Evolutionary conservation across 2,888 invertebrate genomes (phyloP), one percentile per base, ranked within the genome.

Genomic region (Synanthedon vespiformis): DNA sequence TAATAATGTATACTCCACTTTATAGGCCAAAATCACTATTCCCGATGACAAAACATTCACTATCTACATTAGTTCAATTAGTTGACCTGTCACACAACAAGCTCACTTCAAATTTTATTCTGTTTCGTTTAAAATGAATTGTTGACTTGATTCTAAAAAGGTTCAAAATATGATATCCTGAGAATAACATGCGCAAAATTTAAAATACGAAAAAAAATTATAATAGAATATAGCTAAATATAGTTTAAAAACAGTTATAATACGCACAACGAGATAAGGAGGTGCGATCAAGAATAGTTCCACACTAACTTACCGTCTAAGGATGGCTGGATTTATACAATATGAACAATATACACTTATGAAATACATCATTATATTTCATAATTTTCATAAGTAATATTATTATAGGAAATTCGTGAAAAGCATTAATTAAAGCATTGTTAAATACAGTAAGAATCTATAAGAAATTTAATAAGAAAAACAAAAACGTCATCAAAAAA

Each of bases 291-390:
- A 41, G 13, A n/a, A 34, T 10, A 40, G 13, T 51, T 59, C 75
- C 80, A 79, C 80, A 79, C 80, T 80, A 81, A 77, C 79, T 77
- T 72, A 77, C 76, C 74, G 72, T 65, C 67, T 57, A 49, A 49
- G 53, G 65, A 72, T 67, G 67, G 48, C 22, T 22, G 8, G 16
- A 12, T 41, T 22, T 34, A 50, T 40, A 34, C 14, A 53, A 52
- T 55, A 65, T 63, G 58, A 58, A 65, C 58, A 62, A 52, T 51
- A 40, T 40, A 54, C 50, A 40, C 5, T 22, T 50, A 52, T 49
- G 34, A 34, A 34, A 34, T 8, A 1, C 10, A 34, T 10, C 8
- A 34, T 34, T 48, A 40, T 53, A 40, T 49, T 51, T 53, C 54
- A 53, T 53, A 55, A 52, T 16, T 16, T 14, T n/a, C 44, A 13